Conservation (phyloP, 2,888 invertebrate genomes). For the Pteria penguin region DNA sequence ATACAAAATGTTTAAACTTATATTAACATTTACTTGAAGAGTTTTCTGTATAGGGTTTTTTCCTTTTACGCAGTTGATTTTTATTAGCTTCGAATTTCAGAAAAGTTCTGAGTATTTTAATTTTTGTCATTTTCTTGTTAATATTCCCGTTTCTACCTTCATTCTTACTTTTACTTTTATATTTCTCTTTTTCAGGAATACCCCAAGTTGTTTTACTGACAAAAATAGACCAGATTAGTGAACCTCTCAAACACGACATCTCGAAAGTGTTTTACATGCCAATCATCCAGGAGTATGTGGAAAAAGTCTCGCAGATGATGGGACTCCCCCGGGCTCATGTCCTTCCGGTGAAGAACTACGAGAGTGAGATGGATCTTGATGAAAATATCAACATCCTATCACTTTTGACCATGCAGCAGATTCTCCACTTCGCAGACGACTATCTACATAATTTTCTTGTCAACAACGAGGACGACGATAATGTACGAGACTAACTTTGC, state of each 20-base stretch:
- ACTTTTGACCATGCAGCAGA: slow-evolving; percentile 47
- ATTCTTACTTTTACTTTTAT: no score
- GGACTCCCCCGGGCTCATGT: slow-evolving; percentile 52
- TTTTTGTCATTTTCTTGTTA: no score
- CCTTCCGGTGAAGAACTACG: slow-evolving; percentile 57
- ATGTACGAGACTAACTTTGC: no score
- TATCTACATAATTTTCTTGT: slow-evolving; percentile 48
- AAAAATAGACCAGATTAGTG: slow-evolving; percentile 56
- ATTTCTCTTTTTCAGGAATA: slow-evolving; percentile 52
- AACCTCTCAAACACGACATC: slow-evolving; percentile 48
- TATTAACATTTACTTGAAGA: no score
- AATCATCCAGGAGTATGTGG: slow-evolving; percentile 44
- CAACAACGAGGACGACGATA: background rate
- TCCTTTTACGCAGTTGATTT: no score
- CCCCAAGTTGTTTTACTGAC: slow-evolving; percentile 59
- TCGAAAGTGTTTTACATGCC: slow-evolving; percentile 45
- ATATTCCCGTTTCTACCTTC: no score
- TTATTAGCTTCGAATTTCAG: no score
- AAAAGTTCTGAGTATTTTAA: no score
- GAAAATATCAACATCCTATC: slow-evolving; percentile 50
- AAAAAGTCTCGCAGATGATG: slow-evolving; percentile 51
- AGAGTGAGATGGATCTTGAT: slow-evolving; percentile 51
- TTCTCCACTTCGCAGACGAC: slow-evolving; percentile 53
- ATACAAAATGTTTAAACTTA: no score
- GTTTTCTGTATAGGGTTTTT: no score